Conservation (phyloP, 2,888 invertebrate species). For the Arge pagana region DNA sequence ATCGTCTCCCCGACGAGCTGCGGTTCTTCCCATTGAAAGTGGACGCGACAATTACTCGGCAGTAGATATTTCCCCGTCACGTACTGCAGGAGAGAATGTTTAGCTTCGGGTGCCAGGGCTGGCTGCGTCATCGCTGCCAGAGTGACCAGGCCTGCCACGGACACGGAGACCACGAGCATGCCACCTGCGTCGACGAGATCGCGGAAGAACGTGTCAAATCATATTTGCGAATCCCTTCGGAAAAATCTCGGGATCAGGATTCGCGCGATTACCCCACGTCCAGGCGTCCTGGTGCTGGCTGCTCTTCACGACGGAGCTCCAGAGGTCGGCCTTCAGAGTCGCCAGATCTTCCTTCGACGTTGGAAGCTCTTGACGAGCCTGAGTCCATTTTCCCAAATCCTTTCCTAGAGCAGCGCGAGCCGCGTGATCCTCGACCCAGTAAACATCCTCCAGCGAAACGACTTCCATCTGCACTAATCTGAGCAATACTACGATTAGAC, state of each 20-base stretch:
- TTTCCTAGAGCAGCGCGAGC: constrained; percentile 78
- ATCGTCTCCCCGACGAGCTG: constrained; percentile 88
- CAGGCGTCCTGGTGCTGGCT: constrained; percentile 87
- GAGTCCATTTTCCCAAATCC: constrained; percentile 79
- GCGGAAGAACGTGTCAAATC: not conserved
- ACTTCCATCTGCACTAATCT: constrained; percentile 81
- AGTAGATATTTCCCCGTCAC: constrained; percentile 90
- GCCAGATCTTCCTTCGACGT: constrained; percentile 81
- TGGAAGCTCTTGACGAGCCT: constrained; percentile 80
- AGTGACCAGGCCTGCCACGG: constrained; percentile 86
- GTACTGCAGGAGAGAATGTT: constrained; percentile 86
- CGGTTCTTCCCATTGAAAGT: constrained; percentile 92
- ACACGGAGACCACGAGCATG: constrained; percentile 88
- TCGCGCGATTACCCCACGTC: constrained; percentile 88
- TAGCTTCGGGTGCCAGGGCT: constrained; percentile 86
- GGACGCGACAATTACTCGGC: constrained; percentile 82
- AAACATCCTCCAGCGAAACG: constrained; percentile 85
- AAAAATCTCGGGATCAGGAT: not conserved
- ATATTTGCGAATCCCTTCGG: no score
- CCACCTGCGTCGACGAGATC: constrained; percentile 72
- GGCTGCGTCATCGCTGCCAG: constrained; percentile 91
- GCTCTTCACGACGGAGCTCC: constrained; percentile 84
- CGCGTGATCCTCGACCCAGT: constrained; percentile 84
- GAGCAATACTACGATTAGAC: constrained; percentile 28
- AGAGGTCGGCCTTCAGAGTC: constrained; percentile 78